Evolutionary conservation across 2,113 vertebrate species (phyloP), one percentile per base, ranked within the genome.

Genomic region (Gulo gulo): DNA sequence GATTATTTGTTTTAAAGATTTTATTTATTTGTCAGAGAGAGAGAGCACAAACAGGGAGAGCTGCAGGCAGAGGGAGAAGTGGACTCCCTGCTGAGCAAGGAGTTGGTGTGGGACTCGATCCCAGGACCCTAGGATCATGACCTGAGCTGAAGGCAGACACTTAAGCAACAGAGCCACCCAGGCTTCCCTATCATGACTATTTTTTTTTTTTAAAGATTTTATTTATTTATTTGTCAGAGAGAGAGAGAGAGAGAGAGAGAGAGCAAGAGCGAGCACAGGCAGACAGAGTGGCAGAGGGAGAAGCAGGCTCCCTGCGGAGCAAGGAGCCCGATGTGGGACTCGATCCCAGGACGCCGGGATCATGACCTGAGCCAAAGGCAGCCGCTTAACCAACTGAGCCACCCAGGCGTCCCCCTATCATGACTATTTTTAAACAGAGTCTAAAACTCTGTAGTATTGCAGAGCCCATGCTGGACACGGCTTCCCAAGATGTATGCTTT

Each of bases 331-430:
- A 8, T 36, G 67, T 20, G 18, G 67, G 67, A 69, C 65, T 69
- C 1, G 2, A 69, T 69, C 67, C 34, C 34, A 69, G 34, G 18
- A 36, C 67, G 4, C 67, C 10, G 1, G 67, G 34, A 69, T 69
- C 67, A 36, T 21, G n/a, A 20, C 34, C 67, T 21, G 18, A 36
- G 67, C 34, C 0, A 18, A 69, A 69, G 67, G 18, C 8, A 34
- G 18, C 10, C 0, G 4, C 34, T 36, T 10, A 36, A 69, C 67
- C 1, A 0, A 21, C 34, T 2, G 18, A 36, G 67, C 67, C 1
- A 0, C 34, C n/a, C 34, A 10, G 67, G 16, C 67, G 10, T 9
- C 18, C 34, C 34, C n/a, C n/a, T 31, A 42, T 47, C 73, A 47
- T 36, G 42, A 11, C 34, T 92, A 76, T 79, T 61, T 6, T 31